phyloP scores from a whole-genome alignment of 2,888 invertebrate species.

The Venustoraphidia nigricollis region DNA sequence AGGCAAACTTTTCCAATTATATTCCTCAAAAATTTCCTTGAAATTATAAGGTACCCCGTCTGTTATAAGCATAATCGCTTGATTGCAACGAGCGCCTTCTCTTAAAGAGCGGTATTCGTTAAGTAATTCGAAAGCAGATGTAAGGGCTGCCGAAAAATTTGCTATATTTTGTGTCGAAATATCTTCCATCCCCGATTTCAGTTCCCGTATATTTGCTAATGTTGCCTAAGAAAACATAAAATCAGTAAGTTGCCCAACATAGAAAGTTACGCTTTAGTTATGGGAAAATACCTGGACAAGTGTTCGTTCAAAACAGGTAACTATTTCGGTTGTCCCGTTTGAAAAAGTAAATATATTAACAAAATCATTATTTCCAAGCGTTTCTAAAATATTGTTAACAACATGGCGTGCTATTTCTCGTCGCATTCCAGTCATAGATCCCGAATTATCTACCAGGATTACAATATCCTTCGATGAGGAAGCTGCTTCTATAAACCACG shows the following conservation, averaged over 20 bases:
- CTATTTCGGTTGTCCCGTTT: slow-evolving; percentile 61
- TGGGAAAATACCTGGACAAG: slow-evolving; percentile 65
- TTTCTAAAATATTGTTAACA: slow-evolving; percentile 81
- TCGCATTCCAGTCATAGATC: slow-evolving; percentile 51
- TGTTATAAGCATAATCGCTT: slow-evolving; percentile 98
- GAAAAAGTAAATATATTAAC: slow-evolving; percentile 93
- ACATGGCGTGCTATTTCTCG: slow-evolving; percentile 83
- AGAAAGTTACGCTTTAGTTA: not conserved
- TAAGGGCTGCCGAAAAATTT: slow-evolving; percentile 82
- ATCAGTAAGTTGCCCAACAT: not conserved
- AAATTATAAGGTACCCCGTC: slow-evolving; percentile 94
- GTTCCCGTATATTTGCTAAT: slow-evolving; percentile 64
- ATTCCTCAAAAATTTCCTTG: slow-evolving; percentile 79
- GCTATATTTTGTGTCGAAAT: slow-evolving; percentile 79
- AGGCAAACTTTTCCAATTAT: slow-evolving; percentile 64
- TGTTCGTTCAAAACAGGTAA: slow-evolving; percentile 77
- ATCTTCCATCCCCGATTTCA: slow-evolving; percentile 64
- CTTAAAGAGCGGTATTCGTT: slow-evolving; percentile 43
- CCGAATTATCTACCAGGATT: slow-evolving; percentile 49
- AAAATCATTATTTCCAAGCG: slow-evolving; percentile 93
- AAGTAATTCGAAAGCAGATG: slow-evolving; percentile 78
- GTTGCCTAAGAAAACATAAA: slow-evolving; percentile 49
- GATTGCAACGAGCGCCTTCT: slow-evolving; percentile 52
- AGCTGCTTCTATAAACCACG: slow-evolving; percentile 97
- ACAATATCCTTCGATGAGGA: slow-evolving; percentile 90